Evolutionary conservation across 1,140 invertebrate species (phyloP).

Genomic region (Orussus abietinus): DNA sequence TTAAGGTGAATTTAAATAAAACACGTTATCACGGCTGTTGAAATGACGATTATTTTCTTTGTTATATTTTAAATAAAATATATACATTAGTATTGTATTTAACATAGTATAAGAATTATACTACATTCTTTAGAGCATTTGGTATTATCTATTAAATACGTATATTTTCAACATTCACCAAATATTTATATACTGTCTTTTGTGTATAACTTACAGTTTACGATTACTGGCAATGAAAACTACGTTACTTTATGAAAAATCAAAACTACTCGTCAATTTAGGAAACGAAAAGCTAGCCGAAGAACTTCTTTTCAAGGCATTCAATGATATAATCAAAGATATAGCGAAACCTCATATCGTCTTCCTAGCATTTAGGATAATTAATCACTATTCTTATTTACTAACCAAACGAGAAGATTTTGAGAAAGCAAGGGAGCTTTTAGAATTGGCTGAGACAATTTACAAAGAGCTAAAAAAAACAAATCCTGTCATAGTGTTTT

Average conservation of each 20-base stretch:
- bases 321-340: conserved; percentile 7
- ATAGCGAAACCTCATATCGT: conserved; percentile 19
- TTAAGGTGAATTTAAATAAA: too few relatives aligned
- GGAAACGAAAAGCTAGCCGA: conserved; percentile 14
- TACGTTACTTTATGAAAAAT: conserved; percentile 19
- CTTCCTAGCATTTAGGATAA: conserved; percentile 21
- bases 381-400: conserved; percentile 27
- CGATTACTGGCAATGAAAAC: conserved; percentile 21
- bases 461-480: conserved; percentile 17
- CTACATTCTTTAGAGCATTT: too few relatives aligned
- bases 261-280: conserved; percentile 17
- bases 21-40: too few relatives aligned
- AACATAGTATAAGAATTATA: too few relatives aligned
- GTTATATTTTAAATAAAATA: too few relatives aligned
- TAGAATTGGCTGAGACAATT: conserved; percentile 19
- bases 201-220: too few relatives aligned
- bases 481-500: conserved; percentile 12
- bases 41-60: too few relatives aligned
- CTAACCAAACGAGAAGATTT: conserved; percentile 18
- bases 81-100: too few relatives aligned
- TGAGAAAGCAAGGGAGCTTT: conserved; percentile 11
- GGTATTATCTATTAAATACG: too few relatives aligned
- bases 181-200: too few relatives aligned
- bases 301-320: conserved; percentile 13
- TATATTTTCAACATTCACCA: too few relatives aligned